Conservation (phyloP, 2,113 vertebrate genomes). For the Rhabdomys dilectus region DNA sequence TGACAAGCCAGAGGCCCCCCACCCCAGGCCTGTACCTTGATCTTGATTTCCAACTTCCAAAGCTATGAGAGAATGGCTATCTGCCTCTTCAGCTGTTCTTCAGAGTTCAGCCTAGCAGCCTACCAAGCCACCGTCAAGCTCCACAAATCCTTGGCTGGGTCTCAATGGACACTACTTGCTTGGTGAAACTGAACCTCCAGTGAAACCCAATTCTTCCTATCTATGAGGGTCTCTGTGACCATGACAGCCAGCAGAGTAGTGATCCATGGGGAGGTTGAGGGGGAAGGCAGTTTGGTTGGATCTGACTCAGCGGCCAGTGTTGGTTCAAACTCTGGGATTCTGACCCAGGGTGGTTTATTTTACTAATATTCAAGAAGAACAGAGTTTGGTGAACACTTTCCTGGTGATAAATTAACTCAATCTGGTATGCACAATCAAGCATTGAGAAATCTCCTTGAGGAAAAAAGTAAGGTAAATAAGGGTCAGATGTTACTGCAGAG, state of each 20-base stretch:
- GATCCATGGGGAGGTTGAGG: background rate
- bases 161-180: background rate
- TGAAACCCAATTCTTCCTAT: background rate
- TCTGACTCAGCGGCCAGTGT: background rate
- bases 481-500: background rate
- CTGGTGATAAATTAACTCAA: background rate
- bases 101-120: background rate
- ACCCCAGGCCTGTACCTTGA: background rate
- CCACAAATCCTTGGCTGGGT: background rate
- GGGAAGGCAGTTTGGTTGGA: background rate
- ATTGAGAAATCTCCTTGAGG: background rate
- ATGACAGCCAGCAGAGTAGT: background rate
- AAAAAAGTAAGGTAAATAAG: background rate
- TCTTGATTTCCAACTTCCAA: background rate
- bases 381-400: no score
- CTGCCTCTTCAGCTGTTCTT: background rate
- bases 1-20: background rate
- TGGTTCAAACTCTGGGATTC: background rate
- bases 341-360: background rate
- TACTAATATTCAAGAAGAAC: background rate
- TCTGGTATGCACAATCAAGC: background rate
- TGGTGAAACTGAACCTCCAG: conserved; percentile 3
- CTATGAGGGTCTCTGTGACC: background rate
- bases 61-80: background rate
- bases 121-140: background rate